phyloP scores from a whole-genome alignment of 2,113 vertebrate species.

The Forbesichthys agassizii region DNA sequence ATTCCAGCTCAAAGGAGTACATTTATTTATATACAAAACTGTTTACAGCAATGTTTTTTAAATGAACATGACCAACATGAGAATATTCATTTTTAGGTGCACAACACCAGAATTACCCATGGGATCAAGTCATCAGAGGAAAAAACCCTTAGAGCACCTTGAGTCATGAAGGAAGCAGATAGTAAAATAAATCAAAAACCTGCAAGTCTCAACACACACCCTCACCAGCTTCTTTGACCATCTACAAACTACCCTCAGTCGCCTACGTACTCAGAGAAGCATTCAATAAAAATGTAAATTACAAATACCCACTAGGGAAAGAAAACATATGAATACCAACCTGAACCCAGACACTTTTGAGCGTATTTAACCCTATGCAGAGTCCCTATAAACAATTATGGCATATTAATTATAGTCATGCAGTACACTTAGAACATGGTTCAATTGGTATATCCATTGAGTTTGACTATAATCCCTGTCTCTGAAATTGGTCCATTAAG shows the following conservation, averaged over 20 bases:
- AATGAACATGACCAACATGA: constrained; percentile 57
- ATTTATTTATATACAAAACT: constrained; percentile 81
- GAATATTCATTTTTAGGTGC: constrained; percentile 52
- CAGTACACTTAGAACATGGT: too few relatives aligned
- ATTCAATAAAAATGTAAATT: constrained; percentile 37
- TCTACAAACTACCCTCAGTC: constrained; percentile 38
- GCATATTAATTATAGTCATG: too few relatives aligned
- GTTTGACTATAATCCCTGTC: too few relatives aligned
- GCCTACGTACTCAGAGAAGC: constrained; percentile 58
- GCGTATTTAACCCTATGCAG: too few relatives aligned
- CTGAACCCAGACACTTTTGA: not conserved
- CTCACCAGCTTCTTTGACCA: constrained; percentile 66
- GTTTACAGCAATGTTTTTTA: constrained; percentile 79
- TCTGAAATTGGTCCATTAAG: too few relatives aligned
- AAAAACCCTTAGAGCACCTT: constrained; percentile 68
- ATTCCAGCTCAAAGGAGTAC: constrained; percentile 63
- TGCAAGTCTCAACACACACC: constrained; percentile 77
- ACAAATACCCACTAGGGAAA: constrained; percentile 44
- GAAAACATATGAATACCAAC: not conserved
- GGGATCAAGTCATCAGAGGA: constrained; percentile 62
- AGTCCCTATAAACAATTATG: too few relatives aligned
- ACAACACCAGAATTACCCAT: constrained; percentile 47
- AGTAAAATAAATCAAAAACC: constrained; percentile 39
- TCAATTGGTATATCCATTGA: too few relatives aligned
- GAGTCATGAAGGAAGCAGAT: constrained; percentile 58